A percentile compares a stretch with the other conserved stretches of the same genome.
These are phyloP conservation scores for Andrena trimmerana DNA, from an alignment of 2,888 invertebrate species.

Conservation along the genomic window DNA sequence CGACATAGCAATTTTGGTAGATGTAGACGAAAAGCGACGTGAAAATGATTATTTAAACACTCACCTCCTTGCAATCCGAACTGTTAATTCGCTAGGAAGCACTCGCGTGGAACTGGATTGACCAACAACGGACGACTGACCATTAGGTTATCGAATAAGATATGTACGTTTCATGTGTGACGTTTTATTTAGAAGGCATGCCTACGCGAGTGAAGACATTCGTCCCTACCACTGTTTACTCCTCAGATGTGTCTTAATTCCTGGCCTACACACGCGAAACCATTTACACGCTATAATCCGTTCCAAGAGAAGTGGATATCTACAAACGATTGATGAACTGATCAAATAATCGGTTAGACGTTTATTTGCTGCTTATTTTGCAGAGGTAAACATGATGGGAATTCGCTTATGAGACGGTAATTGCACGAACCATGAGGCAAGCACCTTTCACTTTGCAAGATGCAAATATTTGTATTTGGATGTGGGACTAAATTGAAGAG, in stretches of 20 bases:
- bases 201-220: constrained; percentile 10
- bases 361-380: no score
- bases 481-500: no score
- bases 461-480: no score
- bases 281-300: neutral
- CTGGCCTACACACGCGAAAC: neutral
- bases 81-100: neutral
- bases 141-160: constrained; percentile 40
- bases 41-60: neutral
- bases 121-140: constrained; percentile 32
- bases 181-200: constrained; percentile 24
- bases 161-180: constrained; percentile 6
- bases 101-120: neutral
- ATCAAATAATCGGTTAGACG: neutral
- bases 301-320: neutral
- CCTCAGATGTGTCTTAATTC: neutral
- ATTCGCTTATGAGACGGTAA: no score
- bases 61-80: constrained; percentile 16
- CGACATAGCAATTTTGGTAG: neutral
- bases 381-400: no score
- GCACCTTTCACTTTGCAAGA: no score
- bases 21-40: neutral
- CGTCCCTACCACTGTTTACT: constrained; percentile 21
- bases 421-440: no score
- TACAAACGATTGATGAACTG: neutral